These are phyloP conservation scores for Tragopan temminckii DNA, from an alignment of 2,797 vertebrate species.

Conservation along the genomic window DNA sequence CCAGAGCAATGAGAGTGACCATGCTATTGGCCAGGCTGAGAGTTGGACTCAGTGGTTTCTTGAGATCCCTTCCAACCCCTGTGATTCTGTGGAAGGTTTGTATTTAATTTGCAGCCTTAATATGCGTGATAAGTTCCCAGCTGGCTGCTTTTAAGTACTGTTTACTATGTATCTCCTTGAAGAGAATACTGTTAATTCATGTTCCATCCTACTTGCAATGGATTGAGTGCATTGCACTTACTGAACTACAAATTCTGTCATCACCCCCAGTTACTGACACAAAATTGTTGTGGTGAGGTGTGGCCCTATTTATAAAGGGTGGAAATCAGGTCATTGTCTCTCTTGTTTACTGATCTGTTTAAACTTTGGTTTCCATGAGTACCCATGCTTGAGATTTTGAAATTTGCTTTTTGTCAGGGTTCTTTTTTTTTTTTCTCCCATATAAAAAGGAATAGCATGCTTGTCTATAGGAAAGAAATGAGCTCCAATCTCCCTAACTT, in stretches of 20 bases:
- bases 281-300: constrained; percentile 30
- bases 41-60: too few relatives aligned
- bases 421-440: not conserved
- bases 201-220: not conserved
- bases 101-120: not conserved
- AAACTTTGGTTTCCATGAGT: constrained; percentile 50
- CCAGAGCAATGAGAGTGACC: not conserved
- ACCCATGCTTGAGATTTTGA: constrained; percentile 21
- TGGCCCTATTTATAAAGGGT: constrained; percentile 25
- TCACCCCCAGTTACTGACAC: constrained; percentile 38
- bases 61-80: too few relatives aligned
- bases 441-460: not conserved
- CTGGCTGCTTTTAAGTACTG: not conserved
- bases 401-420: constrained; percentile 20
- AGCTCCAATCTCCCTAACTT: not conserved
- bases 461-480: not conserved
- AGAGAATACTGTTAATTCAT: not conserved
- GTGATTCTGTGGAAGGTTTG: not conserved
- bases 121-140: not conserved
- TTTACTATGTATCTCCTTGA: not conserved
- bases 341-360: constrained; percentile 56
- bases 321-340: constrained; percentile 54
- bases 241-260: constrained; percentile 27
- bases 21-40: not conserved
- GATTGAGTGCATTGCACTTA: not conserved